phyloP scores from a whole-genome alignment of 2,888 invertebrate species.

The Branchellion lobata region DNA sequence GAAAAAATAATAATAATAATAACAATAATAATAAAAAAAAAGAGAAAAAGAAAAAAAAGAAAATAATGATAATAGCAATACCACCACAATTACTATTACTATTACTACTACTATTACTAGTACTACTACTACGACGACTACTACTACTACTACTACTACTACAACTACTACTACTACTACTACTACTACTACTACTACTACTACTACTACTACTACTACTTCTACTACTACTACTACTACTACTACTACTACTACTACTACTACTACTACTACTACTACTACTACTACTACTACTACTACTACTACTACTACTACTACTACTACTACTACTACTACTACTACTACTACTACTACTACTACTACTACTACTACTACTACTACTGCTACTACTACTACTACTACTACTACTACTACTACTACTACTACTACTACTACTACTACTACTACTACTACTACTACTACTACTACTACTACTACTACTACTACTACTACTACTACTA shows the following conservation, averaged over 20 bases:
- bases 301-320: slow-evolving; percentile 28
- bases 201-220: slow-evolving; percentile 40
- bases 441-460: slow-evolving; percentile 34
- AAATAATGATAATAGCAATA: no score
- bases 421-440: slow-evolving; percentile 34
- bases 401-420: slow-evolving; percentile 34
- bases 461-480: no score
- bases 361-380: slow-evolving; percentile 34
- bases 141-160: slow-evolving; percentile 44
- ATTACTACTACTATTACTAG: no score
- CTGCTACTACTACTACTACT: slow-evolving; percentile 31
- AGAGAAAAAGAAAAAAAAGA: no score
- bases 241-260: slow-evolving; percentile 34
- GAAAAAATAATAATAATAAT: no score
- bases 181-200: slow-evolving; percentile 38
- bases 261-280: slow-evolving; percentile 40
- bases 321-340: slow-evolving; percentile 31
- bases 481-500: no score
- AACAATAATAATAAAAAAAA: no score
- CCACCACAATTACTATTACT: no score
- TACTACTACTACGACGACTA: no score
- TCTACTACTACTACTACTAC: slow-evolving; percentile 34
- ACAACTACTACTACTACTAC: slow-evolving; percentile 38
- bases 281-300: slow-evolving; percentile 37
- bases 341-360: slow-evolving; percentile 34